Evolutionary conservation across 2,797 vertebrate species (phyloP).

Genomic region (Argyrosomus regius): DNA sequence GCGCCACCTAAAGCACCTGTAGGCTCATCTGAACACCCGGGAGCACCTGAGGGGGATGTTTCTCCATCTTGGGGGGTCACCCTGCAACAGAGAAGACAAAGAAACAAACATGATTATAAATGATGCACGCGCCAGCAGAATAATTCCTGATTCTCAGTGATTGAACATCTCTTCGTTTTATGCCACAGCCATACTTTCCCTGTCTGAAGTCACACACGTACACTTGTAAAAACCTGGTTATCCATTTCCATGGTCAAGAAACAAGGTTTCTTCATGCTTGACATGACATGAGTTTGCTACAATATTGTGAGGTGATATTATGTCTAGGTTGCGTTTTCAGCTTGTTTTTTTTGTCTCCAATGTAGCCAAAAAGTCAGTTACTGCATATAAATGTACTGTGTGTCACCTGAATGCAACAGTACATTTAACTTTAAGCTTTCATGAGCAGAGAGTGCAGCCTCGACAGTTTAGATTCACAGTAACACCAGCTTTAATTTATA

Average conservation of each 20-base stretch:
- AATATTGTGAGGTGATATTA: background rate
- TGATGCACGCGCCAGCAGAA: background rate
- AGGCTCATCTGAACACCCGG: constrained; percentile 68
- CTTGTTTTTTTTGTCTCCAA: background rate
- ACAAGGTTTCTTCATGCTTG: too few relatives aligned
- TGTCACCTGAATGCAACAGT: background rate
- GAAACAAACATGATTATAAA: background rate
- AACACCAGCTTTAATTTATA: background rate
- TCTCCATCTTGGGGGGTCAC: constrained; percentile 93
- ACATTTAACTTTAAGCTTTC: background rate
- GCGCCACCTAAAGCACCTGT: constrained; percentile 76
- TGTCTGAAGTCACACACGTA: background rate
- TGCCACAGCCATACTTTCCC: background rate
- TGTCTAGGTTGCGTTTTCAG: background rate
- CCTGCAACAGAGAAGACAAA: constrained; percentile 78
- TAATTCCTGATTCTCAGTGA: background rate
- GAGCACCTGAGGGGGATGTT: constrained; percentile 70
- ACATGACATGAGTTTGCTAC: too few relatives aligned
- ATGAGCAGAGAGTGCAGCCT: background rate
- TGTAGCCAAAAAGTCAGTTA: background rate
- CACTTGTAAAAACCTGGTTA: background rate
- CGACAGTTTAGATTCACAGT: background rate
- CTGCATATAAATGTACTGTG: background rate
- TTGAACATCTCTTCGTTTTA: background rate
- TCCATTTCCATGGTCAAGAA: too few relatives aligned